Base-by-base conservation (phyloP, 2,888 invertebrate species). In the Bembecia ichneumoniformis region DNA sequence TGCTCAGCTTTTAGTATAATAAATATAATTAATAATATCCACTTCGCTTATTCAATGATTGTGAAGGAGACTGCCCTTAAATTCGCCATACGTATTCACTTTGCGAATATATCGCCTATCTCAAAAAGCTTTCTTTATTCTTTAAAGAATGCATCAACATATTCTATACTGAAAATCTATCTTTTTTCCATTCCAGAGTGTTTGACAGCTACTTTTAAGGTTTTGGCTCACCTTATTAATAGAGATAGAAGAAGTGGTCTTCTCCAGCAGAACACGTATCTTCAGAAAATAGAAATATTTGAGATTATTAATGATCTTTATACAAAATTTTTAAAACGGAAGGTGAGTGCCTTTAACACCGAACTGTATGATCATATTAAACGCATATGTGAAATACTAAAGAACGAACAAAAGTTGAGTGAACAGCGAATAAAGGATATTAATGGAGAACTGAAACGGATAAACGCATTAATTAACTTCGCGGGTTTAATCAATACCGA, bases 341-440 rank as follows among this genome's bases (percentile, higher is more conserved):
- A 58, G 4, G 11, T 10, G 40, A 40, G 5, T 28, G 9, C 9
- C 9, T 9, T 9, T 28, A 9, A 28, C 28, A 28, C n/a, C 11
- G 40, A 40, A 40, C 49, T 78, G 13, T 35, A 50, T 0, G 47
- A 51, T 10, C 64, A 69, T 52, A 60, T 74, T 2, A 48, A 60
- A 51, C 49, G 64, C 1, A 52, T 82, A 51, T 70, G 73, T 49
- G 44, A 44, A 3, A 57, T 61, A 17, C 64, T 83, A 3, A 52
- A 51, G 28, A 9, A 28, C 28, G 28, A 28, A 28, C 9, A 28
- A 28, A 28, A 28, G 9, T 28, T 84, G 48, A 81, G 78, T 53
- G 64, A 73, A 61, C 83, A 83, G 53, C 78, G 77, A 49, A 82
- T 82, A 58, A 60, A 59, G 9, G 83, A 84, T 51, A 66, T 82